phyloP scores from a whole-genome alignment of 2,797 vertebrate genomes.

The Ctenosaura bakeri region DNA sequence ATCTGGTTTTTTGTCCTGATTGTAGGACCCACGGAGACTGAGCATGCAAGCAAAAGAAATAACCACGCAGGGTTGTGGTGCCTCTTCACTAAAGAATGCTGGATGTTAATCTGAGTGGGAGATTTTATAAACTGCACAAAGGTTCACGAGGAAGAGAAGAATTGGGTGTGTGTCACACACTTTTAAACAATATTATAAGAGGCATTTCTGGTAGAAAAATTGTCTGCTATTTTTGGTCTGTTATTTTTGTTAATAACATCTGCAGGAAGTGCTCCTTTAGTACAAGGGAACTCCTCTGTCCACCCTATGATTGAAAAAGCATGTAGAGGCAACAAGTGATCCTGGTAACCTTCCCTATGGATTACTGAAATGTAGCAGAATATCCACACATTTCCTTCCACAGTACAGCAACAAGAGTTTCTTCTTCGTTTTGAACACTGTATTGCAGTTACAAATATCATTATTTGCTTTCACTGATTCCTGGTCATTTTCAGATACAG shows the following conservation, averaged over 20 bases:
- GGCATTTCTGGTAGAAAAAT: not conserved
- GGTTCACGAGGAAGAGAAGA: not conserved
- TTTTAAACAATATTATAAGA: not conserved
- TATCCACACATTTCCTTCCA: not conserved
- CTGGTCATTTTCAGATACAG: not conserved
- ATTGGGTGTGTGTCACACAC: not conserved
- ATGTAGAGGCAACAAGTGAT: not conserved
- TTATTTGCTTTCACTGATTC: not conserved
- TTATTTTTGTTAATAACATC: not conserved
- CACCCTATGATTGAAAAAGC: not conserved
- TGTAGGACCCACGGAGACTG: too few species aligned
- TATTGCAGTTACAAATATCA: not conserved
- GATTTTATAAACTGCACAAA: too few species aligned
- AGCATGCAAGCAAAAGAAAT: not conserved
- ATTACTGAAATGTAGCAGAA: not conserved
- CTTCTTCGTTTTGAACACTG: not conserved
- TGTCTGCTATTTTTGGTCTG: not conserved
- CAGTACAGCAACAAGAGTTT: not conserved
- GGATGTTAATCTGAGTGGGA: not conserved
- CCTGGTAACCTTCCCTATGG: not conserved
- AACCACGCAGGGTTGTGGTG: too few species aligned
- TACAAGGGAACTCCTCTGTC: not conserved
- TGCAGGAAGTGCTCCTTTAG: not conserved
- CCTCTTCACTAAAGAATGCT: too few species aligned
- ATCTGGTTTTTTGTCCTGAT: too few species aligned